Base-by-base conservation (phyloP, 2,113 vertebrate species). In the Myanophis thanlyinensis region DNA sequence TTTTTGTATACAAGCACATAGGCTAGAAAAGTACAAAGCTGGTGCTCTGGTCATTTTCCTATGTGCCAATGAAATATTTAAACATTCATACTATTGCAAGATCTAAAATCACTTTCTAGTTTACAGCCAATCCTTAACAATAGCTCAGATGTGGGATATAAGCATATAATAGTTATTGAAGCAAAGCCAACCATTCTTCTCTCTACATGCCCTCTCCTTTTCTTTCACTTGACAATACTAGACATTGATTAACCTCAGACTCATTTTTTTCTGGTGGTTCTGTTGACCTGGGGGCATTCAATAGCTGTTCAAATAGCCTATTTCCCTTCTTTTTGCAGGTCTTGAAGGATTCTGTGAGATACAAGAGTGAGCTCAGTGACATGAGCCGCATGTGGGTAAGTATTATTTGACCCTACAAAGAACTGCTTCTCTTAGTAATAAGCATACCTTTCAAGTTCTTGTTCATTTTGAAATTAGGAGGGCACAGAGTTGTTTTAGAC, bases 331-430 rank as follows among this genome's bases (percentile, higher is more conserved):
- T 85, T 23, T 4, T 18, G 25, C 96, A 99, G 99, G 99, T 99
- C 92, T 98, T 99, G 95, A 99, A 99, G 96, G 99, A 99, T 95
- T 99, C 99, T 0, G 93, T 99, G 97, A 98, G 99, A 95, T 99
- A 99, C 97, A 99, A 99, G 95, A 98, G 98, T 0, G 99, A 99
- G 95, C 93, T 99, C 93, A 99, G 97, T 0, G 99, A 99, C 97
- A 99, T 99, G 98, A 99, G 99, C 98, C 98, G 99, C 97, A 99
- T 99, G 99, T 99, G 99, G 99, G 99, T 99, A 97, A 98, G 98
- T 52, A 59, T 44, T 44, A 89, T 44, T 11, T 15, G 4, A 0
- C 0, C 0, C 27, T 0, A 0, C 2, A 3, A 3, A 85, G 35
- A 1, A 47, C 3, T 46, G 15, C 47, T 8, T 15, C 13, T 1